Evolutionary conservation across 2,113 vertebrate species (phyloP).

Genomic region (Poecilia latipinna): DNA sequence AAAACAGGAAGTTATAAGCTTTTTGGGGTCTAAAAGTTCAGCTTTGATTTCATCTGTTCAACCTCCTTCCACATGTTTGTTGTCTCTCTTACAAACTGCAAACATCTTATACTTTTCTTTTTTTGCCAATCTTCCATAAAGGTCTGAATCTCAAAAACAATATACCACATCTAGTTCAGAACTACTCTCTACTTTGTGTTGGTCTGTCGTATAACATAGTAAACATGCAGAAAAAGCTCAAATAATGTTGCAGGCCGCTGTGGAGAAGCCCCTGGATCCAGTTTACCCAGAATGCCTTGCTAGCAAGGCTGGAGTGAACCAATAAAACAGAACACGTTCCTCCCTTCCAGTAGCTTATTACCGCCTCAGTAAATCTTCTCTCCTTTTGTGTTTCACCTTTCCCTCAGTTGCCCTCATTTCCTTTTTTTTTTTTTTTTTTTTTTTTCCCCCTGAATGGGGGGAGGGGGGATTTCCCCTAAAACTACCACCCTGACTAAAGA

Average conservation of each 20-base stretch:
- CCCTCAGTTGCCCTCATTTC: conserved; percentile 46
- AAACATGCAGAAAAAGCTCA: neutral
- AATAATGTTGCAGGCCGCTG: conserved; percentile 1
- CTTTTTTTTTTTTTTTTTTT: conserved; percentile 44
- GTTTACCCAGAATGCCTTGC: conserved; percentile 57
- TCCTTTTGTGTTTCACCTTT: conserved; percentile 42
- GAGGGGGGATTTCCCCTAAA: conserved; percentile 38
- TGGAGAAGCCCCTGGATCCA: conserved; percentile 36
- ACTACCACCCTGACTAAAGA: conserved; percentile 12
- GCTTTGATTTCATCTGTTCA: too few species aligned
- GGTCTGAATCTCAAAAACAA: too few species aligned
- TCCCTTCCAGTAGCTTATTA: conserved; percentile 60
- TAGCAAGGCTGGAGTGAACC: conserved; percentile 26
- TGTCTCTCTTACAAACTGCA: too few species aligned
- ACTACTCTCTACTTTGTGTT: neutral
- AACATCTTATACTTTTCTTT: too few species aligned
- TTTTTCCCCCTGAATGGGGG: conserved; percentile 5
- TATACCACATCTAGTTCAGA: neutral
- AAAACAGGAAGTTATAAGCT: too few species aligned
- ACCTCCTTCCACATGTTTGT: too few species aligned
- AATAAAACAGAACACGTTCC: conserved; percentile 40
- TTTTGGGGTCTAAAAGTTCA: too few species aligned
- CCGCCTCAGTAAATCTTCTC: conserved; percentile 56
- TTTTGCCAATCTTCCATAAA: too few species aligned
- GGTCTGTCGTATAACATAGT: neutral